Percentiles rank a stretch among this genome's conserved stretches.
These are phyloP conservation scores for Hydrolagus colliei DNA, from an alignment of 2,797 vertebrate genomes.

Conservation along the genomic window DNA sequence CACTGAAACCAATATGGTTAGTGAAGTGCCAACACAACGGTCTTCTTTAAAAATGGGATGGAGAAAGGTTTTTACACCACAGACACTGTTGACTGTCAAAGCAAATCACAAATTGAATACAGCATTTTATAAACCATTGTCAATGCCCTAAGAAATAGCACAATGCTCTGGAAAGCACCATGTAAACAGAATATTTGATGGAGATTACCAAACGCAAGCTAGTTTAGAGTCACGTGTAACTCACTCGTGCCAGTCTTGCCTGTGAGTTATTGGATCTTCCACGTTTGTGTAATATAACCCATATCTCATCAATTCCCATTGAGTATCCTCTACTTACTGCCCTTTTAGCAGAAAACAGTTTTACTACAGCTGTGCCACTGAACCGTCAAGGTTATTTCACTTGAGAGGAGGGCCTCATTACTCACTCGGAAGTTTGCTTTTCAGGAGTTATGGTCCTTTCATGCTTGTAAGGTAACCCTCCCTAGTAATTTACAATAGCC, in stretches of 20 bases:
- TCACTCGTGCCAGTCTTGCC: background rate
- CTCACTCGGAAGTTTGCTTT: background rate
- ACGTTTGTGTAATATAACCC: background rate
- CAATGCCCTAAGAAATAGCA: no score
- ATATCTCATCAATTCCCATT: background rate
- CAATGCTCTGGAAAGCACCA: background rate
- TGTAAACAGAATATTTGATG: background rate
- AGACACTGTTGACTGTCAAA: no score
- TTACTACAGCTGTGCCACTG: background rate
- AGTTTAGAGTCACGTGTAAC: background rate
- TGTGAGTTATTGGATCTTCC: background rate
- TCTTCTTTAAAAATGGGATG: no score
- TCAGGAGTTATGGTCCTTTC: background rate
- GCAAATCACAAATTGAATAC: no score
- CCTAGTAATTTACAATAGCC: background rate
- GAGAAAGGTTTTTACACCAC: no score
- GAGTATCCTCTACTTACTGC: constrained; percentile 1
- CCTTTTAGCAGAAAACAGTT: background rate
- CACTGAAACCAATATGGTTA: no score
- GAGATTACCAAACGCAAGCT: background rate
- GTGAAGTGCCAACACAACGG: no score
- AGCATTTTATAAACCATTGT: no score
- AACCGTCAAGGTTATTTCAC: background rate
- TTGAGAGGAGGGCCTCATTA: background rate
- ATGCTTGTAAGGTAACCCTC: background rate